Conservation (phyloP, 2,888 invertebrate genomes). For the Hipparchia semele region DNA sequence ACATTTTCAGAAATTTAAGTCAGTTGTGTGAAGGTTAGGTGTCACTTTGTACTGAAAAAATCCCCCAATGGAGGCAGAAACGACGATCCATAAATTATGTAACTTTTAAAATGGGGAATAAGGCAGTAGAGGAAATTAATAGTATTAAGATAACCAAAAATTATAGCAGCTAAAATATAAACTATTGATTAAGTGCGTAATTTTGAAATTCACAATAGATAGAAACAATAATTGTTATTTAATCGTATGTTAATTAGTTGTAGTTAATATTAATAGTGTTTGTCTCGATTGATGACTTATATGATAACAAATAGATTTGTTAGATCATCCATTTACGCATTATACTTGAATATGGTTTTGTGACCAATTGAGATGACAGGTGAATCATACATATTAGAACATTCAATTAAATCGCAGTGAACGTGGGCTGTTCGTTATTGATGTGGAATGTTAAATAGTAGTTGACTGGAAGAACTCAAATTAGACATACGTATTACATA, state of each 20-base stretch:
- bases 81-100: neutral
- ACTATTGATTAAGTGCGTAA: too few relatives aligned
- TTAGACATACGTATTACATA: neutral
- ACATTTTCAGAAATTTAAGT: neutral
- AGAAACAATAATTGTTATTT: too few relatives aligned
- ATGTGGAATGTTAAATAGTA: slow-evolving; percentile 4
- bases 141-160: too few relatives aligned
- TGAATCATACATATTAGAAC: slow-evolving; percentile 3
- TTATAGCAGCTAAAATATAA: too few relatives aligned
- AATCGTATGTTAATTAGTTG: too few relatives aligned
- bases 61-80: neutral
- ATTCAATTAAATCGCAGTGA: neutral
- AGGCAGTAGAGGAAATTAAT: too few relatives aligned
- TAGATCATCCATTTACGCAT: neutral
- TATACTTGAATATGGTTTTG: slow-evolving; percentile 1
- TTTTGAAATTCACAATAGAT: too few relatives aligned
- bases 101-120: neutral
- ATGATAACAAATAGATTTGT: too few relatives aligned
- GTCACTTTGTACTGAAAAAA: neutral
- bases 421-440: neutral
- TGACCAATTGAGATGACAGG: slow-evolving; percentile 4
- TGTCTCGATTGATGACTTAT: too few relatives aligned
- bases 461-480: neutral
- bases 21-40: neutral
- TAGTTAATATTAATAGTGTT: too few relatives aligned